Conservation (phyloP, 2,797 vertebrate genomes). For the Nothura maculosa region DNA sequence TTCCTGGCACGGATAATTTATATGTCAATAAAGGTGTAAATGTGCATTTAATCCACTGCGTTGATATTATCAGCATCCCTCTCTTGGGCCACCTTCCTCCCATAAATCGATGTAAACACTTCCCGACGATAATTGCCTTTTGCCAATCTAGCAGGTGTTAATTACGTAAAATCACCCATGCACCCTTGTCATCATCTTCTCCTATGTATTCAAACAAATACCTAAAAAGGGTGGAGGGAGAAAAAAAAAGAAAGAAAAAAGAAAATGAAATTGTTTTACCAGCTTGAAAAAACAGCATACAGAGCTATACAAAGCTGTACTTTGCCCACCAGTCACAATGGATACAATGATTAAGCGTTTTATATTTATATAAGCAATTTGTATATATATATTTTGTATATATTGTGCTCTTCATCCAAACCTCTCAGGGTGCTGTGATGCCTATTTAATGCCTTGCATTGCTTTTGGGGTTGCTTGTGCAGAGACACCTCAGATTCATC, state of each 20-base stretch:
- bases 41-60: conserved; percentile 81
- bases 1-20: conserved; percentile 81
- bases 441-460: not conserved
- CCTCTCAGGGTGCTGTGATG: not conserved
- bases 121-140: conserved; percentile 66
- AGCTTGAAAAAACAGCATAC: conserved; percentile 21
- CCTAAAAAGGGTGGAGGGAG: conserved; percentile 49
- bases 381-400: not conserved
- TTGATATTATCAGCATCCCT: conserved; percentile 82
- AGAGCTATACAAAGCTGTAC: not conserved
- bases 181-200: conserved; percentile 71
- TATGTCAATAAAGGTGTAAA: conserved; percentile 82
- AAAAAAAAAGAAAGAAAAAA: not conserved
- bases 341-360: not conserved
- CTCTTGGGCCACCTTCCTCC: conserved; percentile 76
- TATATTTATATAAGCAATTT: too few species aligned
- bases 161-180: conserved; percentile 69
- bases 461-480: not conserved
- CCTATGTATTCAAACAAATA: conserved; percentile 56
- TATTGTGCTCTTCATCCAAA: not conserved
- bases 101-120: conserved; percentile 82
- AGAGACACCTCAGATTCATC: not conserved
- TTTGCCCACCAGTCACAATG: not conserved
- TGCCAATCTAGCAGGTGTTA: conserved; percentile 70
- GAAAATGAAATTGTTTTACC: not conserved